Conservation (phyloP, 2,797 vertebrate genomes). For the Pipistrellus pipistrellus region DNA sequence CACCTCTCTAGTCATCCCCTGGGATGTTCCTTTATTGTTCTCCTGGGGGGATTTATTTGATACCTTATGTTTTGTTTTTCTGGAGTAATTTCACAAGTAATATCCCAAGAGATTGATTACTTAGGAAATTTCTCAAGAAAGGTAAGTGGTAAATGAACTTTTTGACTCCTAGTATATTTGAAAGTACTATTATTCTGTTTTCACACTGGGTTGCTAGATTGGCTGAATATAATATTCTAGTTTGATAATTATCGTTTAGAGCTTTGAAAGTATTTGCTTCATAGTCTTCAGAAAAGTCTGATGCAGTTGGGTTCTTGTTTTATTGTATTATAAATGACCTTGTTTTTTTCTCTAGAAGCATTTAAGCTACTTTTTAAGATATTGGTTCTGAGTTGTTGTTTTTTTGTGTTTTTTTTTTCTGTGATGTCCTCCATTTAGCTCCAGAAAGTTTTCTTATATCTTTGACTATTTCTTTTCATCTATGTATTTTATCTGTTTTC, state of each 20-base stretch:
- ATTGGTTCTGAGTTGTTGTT: background rate
- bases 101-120: slow-evolving; percentile 19
- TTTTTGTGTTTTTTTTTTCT: background rate
- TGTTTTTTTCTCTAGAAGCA: background rate
- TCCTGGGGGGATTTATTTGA: background rate
- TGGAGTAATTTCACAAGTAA: slow-evolving; percentile 17
- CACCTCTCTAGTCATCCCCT: background rate
- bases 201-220: background rate
- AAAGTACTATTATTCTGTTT: background rate
- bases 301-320: background rate
- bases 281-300: background rate
- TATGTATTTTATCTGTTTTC: background rate
- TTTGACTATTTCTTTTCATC: background rate
- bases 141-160: background rate
- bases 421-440: slow-evolving; percentile 8
- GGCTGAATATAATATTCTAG: background rate
- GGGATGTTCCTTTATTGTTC: background rate
- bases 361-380: background rate
- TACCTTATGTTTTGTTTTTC: slow-evolving; percentile 11
- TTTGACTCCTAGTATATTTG: background rate
- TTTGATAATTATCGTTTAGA: background rate
- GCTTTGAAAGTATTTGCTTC: background rate
- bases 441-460: background rate
- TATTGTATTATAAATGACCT: background rate
- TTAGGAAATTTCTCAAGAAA: slow-evolving; percentile 1